These are phyloP conservation scores for Bubo bubo DNA, from an alignment of 2,113 vertebrate species.

Conservation along the genomic window DNA sequence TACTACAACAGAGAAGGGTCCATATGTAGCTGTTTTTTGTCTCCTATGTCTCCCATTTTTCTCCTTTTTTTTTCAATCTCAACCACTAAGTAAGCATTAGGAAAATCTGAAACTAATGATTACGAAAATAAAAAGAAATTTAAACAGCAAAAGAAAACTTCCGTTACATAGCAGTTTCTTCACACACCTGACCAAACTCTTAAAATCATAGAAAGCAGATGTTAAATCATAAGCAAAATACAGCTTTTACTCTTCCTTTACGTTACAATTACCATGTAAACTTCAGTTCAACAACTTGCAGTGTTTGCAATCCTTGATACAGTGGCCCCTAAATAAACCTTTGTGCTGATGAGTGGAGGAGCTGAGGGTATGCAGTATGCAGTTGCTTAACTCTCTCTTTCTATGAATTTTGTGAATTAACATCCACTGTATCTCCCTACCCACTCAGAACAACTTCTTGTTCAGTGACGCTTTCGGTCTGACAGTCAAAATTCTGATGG, in stretches of 20 bases:
- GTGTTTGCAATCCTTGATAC: background rate
- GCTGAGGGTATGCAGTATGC: background rate
- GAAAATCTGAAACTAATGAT: background rate
- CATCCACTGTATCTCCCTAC: background rate
- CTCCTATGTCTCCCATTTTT: background rate
- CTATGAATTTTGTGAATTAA: background rate
- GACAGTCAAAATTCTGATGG: background rate
- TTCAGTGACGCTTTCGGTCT: background rate
- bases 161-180: fast-evolving
- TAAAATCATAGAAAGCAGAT: background rate
- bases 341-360: background rate
- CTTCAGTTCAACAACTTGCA: background rate
- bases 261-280: background rate
- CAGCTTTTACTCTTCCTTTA: background rate
- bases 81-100: background rate
- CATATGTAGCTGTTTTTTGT: background rate
- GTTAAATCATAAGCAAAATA: background rate
- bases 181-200: background rate
- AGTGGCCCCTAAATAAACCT: background rate
- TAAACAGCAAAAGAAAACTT: background rate
- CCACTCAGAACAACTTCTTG: background rate
- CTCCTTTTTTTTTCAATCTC: background rate
- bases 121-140: background rate
- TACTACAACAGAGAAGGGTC: background rate
- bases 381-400: background rate